A percentile compares a stretch with the other conserved stretches of the same genome.
phyloP scores from a whole-genome alignment of 1,140 invertebrate species.

The Akabosia matsudoensis region DNA sequence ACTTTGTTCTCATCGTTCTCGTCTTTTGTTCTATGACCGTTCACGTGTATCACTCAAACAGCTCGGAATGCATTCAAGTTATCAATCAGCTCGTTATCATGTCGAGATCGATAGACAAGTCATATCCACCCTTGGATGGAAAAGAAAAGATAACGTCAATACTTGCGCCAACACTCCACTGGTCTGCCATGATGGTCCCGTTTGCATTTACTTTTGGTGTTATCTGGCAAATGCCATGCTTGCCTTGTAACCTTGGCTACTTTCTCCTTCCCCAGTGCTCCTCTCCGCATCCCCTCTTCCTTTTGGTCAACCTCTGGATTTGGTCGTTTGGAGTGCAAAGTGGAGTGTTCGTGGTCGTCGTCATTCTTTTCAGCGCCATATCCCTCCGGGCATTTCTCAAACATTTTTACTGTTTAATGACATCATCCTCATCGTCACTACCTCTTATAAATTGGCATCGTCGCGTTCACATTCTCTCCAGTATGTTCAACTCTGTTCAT shows the following conservation, averaged over 20 bases:
- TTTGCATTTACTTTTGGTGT: neutral
- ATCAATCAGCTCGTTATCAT: neutral
- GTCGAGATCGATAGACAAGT: neutral
- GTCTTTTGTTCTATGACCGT: neutral
- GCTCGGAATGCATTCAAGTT: neutral
- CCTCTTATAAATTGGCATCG: neutral
- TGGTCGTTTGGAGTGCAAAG: neutral
- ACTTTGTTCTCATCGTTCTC: neutral
- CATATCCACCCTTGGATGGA: neutral
- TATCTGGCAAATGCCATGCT: neutral
- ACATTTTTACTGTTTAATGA: neutral
- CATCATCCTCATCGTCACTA: neutral
- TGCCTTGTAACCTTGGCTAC: neutral
- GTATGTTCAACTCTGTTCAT: neutral
- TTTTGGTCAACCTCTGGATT: neutral
- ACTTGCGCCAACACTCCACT: neutral
- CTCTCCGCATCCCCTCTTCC: neutral
- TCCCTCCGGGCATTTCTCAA: neutral
- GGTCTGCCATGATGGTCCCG: constrained; percentile 2
- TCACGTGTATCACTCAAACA: neutral
- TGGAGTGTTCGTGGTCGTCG: neutral
- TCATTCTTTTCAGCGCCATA: neutral
- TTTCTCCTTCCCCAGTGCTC: neutral
- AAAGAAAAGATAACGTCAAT: neutral
- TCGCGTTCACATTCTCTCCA: neutral